Percentiles rank a stretch among this genome's conserved stretches.
Conservation (phyloP, 2,113 vertebrate species). For the Paralichthys olivaceus region DNA sequence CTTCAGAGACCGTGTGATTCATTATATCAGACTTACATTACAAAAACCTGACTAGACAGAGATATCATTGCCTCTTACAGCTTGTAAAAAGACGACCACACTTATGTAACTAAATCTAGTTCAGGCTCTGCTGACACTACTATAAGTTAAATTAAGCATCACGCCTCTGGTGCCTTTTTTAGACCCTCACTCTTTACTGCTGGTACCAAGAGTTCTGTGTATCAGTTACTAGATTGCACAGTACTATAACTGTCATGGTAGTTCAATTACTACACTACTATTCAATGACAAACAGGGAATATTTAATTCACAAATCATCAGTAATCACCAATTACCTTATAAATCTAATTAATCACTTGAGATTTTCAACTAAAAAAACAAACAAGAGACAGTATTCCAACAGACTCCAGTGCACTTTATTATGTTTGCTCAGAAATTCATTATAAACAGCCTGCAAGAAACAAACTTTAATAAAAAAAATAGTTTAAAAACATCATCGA, state of each 20-base stretch:
- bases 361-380: not conserved
- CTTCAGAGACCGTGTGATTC: not conserved
- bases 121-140: conserved; percentile 44
- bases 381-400: conserved; percentile 22
- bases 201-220: not conserved
- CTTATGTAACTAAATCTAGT: conserved; percentile 51
- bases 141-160: conserved; percentile 64
- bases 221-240: not conserved
- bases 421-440: conserved; percentile 67
- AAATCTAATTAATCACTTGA: not conserved
- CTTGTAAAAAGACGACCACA: conserved; percentile 2
- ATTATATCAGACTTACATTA: not conserved
- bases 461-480: conserved; percentile 45
- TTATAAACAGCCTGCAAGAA: conserved; percentile 69
- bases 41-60: not conserved
- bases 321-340: not conserved
- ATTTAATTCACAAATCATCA: not conserved
- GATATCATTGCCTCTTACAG: conserved; percentile 27
- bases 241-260: too few relatives aligned
- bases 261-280: not conserved
- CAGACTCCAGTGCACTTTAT: conserved; percentile 77
- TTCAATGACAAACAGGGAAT: not conserved
- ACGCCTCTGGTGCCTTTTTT: conserved; percentile 19
- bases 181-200: conserved; percentile 18
- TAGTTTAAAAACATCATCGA: conserved; percentile 54